phyloP scores from a whole-genome alignment of 2,113 vertebrate genomes.

The Tetrax tetrax region DNA sequence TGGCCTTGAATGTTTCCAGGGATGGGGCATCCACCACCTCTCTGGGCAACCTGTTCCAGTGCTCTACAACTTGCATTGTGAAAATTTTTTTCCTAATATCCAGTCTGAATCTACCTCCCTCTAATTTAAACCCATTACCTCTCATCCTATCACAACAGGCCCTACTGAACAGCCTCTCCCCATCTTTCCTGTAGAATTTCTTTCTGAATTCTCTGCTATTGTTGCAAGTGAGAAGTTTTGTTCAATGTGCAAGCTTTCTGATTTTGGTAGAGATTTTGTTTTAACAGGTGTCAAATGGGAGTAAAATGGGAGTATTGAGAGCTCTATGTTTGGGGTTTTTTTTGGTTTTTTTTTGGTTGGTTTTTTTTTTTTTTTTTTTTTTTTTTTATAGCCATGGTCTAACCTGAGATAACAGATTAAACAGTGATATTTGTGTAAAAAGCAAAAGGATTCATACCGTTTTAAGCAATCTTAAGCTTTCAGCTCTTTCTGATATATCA shows the following conservation, averaged over 20 bases:
- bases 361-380: no score
- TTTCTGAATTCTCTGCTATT: not conserved
- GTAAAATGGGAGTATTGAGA: not conserved
- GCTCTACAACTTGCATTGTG: no score
- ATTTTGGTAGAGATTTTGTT: not conserved
- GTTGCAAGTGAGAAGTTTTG: not conserved
- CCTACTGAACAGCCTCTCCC: no score
- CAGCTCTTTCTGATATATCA: not conserved
- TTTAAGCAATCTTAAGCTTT: not conserved
- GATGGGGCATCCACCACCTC: no score
- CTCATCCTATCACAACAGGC: no score
- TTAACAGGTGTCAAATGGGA: not conserved
- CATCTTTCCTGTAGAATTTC: no score
- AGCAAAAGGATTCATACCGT: not conserved
- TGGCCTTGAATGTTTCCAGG: no score
- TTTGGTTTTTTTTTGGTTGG: no score
- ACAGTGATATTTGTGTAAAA: not conserved
- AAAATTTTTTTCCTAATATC: no score
- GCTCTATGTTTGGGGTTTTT: not conserved
- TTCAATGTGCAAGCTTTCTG: not conserved
- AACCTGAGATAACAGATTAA: not conserved
- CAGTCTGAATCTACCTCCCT: no score
- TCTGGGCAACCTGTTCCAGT: no score
- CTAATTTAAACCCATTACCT: no score
- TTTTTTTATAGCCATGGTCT: not conserved